These are phyloP conservation scores for Melanotaenia trifasciata DNA, from an alignment of 2,797 vertebrate genomes.

Conservation along the genomic window DNA sequence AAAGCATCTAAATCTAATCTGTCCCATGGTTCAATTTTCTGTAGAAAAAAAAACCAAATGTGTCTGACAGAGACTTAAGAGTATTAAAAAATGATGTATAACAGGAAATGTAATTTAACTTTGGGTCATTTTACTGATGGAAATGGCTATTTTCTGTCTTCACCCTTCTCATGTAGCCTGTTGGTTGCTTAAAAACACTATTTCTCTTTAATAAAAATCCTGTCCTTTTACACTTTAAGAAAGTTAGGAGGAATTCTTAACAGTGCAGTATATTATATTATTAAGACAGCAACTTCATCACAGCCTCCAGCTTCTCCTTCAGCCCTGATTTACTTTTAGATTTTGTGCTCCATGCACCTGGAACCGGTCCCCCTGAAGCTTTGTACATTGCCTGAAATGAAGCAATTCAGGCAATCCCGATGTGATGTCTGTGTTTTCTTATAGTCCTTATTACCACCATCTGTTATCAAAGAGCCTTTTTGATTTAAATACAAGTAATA, in stretches of 20 bases:
- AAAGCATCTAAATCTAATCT: too few species aligned
- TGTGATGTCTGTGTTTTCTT: constrained; percentile 25
- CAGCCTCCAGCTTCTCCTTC: constrained; percentile 41
- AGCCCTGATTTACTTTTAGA: constrained; percentile 47
- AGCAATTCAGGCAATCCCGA: constrained; percentile 23
- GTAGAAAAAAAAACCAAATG: too few species aligned
- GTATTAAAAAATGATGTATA: too few species aligned
- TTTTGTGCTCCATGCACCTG: constrained; percentile 52
- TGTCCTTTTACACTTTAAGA: too few species aligned
- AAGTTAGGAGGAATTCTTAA: background rate
- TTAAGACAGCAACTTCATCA: constrained; percentile 19
- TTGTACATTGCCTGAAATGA: constrained; percentile 19
- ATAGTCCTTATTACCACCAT: constrained; percentile 15
- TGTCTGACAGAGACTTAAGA: too few species aligned
- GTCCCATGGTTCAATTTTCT: too few species aligned
- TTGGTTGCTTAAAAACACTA: too few species aligned
- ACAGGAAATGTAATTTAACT: too few species aligned
- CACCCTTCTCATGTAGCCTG: too few species aligned
- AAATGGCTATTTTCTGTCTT: too few species aligned
- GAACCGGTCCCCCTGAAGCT: constrained; percentile 38
- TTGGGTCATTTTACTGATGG: too few species aligned
- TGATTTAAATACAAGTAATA: constrained; percentile 20
- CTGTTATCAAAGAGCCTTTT: constrained; percentile 24
- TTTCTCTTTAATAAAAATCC: too few species aligned
- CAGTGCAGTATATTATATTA: constrained; percentile 6